These are phyloP conservation scores for Spinus olivaceus DNA, from an alignment of 2,797 vertebrate genomes.

Conservation along the genomic window DNA sequence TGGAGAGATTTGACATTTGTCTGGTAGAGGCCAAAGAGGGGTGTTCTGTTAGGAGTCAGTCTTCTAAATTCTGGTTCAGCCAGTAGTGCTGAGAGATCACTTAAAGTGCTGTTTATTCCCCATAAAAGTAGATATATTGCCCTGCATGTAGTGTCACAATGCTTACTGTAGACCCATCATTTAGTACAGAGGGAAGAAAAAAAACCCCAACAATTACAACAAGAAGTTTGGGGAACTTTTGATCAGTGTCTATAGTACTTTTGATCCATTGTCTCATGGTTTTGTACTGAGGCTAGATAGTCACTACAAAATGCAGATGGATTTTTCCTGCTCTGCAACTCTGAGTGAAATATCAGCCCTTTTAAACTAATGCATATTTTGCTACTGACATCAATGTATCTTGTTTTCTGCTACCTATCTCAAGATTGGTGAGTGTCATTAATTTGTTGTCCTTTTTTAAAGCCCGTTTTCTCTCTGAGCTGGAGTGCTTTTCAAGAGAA, in stretches of 20 bases:
- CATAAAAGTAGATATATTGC: not conserved
- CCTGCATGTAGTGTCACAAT: not conserved
- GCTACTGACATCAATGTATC: not conserved
- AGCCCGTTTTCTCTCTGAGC: not conserved
- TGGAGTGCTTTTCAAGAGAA: not conserved
- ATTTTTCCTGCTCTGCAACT: not conserved
- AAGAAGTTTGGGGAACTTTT: not conserved
- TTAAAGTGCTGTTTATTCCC: not conserved
- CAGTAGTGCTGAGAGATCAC: not conserved
- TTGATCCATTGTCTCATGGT: not conserved
- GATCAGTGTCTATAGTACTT: not conserved
- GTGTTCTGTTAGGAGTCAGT: not conserved
- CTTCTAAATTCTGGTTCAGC: not conserved
- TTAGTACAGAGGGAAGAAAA: accelerated
- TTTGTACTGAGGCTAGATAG: not conserved
- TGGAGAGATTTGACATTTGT: not conserved
- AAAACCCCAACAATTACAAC: accelerated
- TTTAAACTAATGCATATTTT: not conserved
- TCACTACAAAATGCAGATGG: not conserved
- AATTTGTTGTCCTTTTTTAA: not conserved
- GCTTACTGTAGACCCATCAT: not conserved
- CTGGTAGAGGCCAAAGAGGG: not conserved
- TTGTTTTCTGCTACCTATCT: not conserved
- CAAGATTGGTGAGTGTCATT: not conserved
- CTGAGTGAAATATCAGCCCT: not conserved